phyloP scores from a whole-genome alignment of 2,888 invertebrate species.

The Ashinkailepas kermadecensis region DNA sequence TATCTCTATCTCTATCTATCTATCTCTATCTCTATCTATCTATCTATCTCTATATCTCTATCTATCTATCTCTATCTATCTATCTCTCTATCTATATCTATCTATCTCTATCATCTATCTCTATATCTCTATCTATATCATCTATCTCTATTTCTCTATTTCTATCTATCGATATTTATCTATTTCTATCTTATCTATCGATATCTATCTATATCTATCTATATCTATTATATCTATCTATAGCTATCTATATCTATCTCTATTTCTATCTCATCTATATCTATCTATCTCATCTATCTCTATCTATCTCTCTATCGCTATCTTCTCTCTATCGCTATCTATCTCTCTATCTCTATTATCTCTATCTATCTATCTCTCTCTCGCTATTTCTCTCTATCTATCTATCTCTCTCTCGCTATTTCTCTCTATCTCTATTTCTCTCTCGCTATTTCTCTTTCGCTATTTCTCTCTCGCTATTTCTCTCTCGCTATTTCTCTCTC shows the following conservation, averaged over 20 bases:
- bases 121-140: too few species aligned
- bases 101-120: too few species aligned
- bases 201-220: background rate
- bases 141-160: constrained; percentile 1
- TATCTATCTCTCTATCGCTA: background rate
- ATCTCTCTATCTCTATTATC: background rate
- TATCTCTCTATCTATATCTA: too few species aligned
- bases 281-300: background rate
- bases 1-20: background rate
- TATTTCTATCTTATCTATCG: background rate
- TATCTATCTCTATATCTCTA: too few species aligned
- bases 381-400: background rate
- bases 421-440: background rate
- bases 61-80: background rate
- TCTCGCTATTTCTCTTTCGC: background rate
- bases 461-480: background rate
- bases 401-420: too few species aligned
- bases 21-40: too few species aligned
- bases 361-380: background rate
- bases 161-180: background rate
- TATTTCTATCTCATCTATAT: background rate
- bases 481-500: background rate
- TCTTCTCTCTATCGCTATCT: constrained; percentile 9
- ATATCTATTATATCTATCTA: background rate
- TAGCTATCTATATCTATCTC: too few species aligned